Evolutionary conservation across 2,797 vertebrate genomes (phyloP).

Genomic region (Phoeniculus purpureus): DNA sequence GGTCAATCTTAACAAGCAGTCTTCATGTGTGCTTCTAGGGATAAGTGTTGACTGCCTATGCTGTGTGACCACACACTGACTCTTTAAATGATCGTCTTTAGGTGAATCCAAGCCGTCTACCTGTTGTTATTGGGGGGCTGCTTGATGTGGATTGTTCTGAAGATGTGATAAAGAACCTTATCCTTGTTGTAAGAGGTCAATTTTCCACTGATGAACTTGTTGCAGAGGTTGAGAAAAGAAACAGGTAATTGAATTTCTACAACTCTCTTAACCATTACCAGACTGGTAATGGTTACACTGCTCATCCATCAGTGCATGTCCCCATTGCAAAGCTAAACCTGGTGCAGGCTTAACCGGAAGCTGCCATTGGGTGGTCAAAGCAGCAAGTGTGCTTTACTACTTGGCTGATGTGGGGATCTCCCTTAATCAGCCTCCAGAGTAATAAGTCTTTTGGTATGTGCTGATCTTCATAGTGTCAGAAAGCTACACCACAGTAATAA

Average conservation of each 20-base stretch:
- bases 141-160: slow-evolving; percentile 98
- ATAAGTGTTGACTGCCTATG: not conserved
- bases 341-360: not conserved
- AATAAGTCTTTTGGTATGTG: not conserved
- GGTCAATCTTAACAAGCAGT: not conserved
- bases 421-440: not conserved
- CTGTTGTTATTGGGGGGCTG: slow-evolving; percentile 94
- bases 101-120: slow-evolving; percentile 98
- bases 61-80: not conserved
- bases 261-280: not conserved
- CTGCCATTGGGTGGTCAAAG: not conserved
- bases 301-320: not conserved
- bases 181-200: slow-evolving; percentile 96
- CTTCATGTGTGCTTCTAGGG: not conserved
- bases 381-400: not conserved
- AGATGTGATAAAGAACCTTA: slow-evolving; percentile 98
- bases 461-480: not conserved
- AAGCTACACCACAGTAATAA: not conserved
- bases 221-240: slow-evolving; percentile 97
- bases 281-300: not conserved
- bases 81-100: slow-evolving; percentile 51
- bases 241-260: slow-evolving; percentile 81
- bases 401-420: not conserved
- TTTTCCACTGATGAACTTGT: slow-evolving; percentile 98
- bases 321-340: not conserved